Evolutionary conservation across 1,140 invertebrate genomes (phyloP).

Genomic region (Pentalonia nigronervosa): DNA sequence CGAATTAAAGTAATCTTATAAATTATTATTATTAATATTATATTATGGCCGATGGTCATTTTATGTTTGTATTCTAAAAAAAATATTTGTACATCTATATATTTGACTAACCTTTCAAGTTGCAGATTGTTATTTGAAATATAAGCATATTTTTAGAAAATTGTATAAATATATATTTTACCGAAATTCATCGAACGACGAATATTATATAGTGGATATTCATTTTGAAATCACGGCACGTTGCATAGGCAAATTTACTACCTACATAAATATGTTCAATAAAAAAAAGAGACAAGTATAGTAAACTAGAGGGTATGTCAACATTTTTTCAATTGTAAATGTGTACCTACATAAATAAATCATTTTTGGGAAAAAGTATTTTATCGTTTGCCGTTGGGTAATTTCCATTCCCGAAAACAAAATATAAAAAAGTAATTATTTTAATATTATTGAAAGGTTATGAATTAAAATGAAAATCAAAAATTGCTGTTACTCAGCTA

Average conservation of each 20-base stretch:
- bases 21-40: too few species aligned
- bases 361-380: not conserved
- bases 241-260: conserved; percentile 43
- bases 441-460: not conserved
- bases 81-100: not conserved
- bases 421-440: not conserved
- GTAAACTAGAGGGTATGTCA: not conserved
- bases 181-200: not conserved
- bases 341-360: not conserved
- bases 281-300: not conserved
- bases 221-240: conserved; percentile 36
- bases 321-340: not conserved
- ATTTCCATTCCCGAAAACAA: not conserved
- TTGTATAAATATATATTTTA: not conserved
- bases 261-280: conserved; percentile 36
- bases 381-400: not conserved
- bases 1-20: not conserved
- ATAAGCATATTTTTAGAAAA: not conserved
- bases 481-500: not conserved
- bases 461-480: not conserved
- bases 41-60: too few species aligned
- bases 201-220: not conserved
- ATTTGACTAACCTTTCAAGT: not conserved
- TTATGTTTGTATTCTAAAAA: not conserved
- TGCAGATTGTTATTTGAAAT: not conserved